Conservation (phyloP, 2,888 invertebrate species). For the Pherbina coryleti region DNA sequence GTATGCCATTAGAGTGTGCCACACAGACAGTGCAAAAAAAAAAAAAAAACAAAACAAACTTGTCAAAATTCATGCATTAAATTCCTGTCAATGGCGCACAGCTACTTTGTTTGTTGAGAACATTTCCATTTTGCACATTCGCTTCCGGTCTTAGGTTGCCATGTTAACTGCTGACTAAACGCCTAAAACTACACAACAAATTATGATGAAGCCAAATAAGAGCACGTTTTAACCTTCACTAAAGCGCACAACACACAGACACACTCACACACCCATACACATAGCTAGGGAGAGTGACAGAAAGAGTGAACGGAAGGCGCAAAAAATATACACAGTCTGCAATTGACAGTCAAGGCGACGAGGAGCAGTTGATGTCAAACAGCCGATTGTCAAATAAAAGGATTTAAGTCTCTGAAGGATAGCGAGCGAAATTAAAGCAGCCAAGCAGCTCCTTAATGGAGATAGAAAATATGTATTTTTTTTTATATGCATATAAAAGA, state of each 20-base stretch:
- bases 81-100: background rate
- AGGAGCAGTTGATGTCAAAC: background rate
- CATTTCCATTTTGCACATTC: background rate
- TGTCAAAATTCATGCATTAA: background rate
- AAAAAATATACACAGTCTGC: background rate
- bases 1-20: too few species aligned
- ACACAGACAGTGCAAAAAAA: too few species aligned
- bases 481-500: background rate
- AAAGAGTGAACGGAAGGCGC: background rate
- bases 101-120: background rate
- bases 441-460: background rate
- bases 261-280: background rate
- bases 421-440: background rate
- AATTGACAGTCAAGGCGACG: background rate
- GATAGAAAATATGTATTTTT: background rate
- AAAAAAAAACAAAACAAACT: too few species aligned
- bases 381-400: constrained; percentile 5
- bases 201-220: constrained; percentile 23
- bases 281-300: background rate
- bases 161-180: background rate
- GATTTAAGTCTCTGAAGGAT: background rate
- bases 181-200: constrained; percentile 17
- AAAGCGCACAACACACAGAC: too few species aligned
- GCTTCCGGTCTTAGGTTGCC: background rate
- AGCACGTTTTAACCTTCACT: constrained; percentile 10